A percentile compares a stretch with the other conserved stretches of the same genome.
Conservation (phyloP, 2,888 invertebrate species). For the Phymatocera aterrima region DNA sequence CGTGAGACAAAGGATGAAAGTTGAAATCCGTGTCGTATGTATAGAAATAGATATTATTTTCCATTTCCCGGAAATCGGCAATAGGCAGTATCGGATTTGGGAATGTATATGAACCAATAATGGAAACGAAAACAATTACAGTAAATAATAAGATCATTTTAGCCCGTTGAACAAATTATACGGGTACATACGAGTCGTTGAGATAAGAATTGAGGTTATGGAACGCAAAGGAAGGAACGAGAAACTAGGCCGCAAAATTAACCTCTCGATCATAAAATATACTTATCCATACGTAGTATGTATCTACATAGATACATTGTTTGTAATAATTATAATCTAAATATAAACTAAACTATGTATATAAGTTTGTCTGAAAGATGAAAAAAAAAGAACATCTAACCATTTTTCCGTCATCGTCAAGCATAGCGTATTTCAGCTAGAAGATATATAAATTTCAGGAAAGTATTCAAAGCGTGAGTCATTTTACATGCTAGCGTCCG, state of each 20-base stretch:
- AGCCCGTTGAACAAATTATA: neutral
- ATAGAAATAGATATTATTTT: too few relatives aligned
- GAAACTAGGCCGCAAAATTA: neutral
- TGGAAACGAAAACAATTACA: neutral
- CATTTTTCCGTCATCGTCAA: neutral
- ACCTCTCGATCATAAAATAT: neutral
- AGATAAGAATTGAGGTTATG: conserved; percentile 14
- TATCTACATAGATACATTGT: too few relatives aligned
- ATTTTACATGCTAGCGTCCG: neutral
- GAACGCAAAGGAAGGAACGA: neutral
- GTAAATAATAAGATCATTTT: neutral
- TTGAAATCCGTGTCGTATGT: too few relatives aligned
- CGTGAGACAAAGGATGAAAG: too few relatives aligned
- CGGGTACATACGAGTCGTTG: neutral
- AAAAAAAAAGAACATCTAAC: too few relatives aligned
- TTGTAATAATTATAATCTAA: neutral
- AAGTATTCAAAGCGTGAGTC: neutral
- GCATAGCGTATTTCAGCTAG: neutral
- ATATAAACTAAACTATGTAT: neutral
- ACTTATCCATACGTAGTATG: too few relatives aligned
- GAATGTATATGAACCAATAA: neutral
- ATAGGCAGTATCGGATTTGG: neutral
- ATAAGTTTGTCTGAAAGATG: neutral
- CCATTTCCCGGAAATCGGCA: too few relatives aligned
- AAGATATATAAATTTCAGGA: neutral